Conservation (phyloP, 2,113 vertebrate species). For the Strigops habroptila region DNA sequence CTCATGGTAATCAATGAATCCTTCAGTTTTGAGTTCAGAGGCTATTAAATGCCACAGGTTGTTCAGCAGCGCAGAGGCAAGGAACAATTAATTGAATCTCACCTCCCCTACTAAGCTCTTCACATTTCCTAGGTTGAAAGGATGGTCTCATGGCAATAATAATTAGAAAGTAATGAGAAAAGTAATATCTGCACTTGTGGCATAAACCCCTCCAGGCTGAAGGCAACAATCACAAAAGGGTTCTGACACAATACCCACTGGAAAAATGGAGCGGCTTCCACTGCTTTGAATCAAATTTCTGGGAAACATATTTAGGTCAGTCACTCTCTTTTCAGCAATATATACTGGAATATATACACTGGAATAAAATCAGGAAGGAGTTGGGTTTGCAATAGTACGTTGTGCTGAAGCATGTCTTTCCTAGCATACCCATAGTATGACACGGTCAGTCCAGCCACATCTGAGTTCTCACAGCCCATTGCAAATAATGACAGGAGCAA, state of each 20-base stretch:
- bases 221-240: background rate
- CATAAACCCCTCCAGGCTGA: background rate
- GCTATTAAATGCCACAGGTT: background rate
- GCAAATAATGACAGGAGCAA: constrained; percentile 83
- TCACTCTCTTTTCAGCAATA: background rate
- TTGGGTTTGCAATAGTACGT: background rate
- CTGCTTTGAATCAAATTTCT: background rate
- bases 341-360: background rate
- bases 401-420: background rate
- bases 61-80: background rate
- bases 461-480: constrained; percentile 85
- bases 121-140: background rate
- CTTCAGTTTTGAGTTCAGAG: background rate
- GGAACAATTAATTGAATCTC: background rate
- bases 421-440: constrained; percentile 82
- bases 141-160: background rate
- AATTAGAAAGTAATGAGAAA: constrained; percentile 35
- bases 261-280: background rate
- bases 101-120: background rate
- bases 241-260: background rate
- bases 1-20: background rate
- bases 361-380: background rate
- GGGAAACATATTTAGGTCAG: background rate
- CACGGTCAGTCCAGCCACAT: constrained; percentile 85
- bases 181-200: constrained; percentile 9